These are phyloP conservation scores for Vireo griseus DNA, from an alignment of 2,797 vertebrate species.

Conservation along the genomic window DNA sequence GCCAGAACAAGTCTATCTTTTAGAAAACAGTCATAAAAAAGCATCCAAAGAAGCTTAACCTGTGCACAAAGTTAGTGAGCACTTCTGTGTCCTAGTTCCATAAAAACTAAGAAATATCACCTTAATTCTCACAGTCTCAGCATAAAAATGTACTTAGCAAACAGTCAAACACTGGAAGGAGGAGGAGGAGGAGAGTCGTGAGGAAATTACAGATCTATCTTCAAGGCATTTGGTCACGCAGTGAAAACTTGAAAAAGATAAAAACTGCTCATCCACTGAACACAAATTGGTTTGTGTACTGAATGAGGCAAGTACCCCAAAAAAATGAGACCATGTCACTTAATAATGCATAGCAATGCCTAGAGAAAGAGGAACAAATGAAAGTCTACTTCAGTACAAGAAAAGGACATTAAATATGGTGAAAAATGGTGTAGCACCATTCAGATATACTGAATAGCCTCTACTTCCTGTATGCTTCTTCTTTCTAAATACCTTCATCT, in stretches of 20 bases:
- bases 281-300: not conserved
- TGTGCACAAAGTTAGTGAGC: not conserved
- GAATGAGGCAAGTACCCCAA: not conserved
- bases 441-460: not conserved
- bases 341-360: not conserved
- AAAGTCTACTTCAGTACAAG: not conserved
- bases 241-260: not conserved
- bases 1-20: not conserved
- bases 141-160: not conserved
- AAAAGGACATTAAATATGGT: not conserved
- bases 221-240: not conserved
- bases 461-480: not conserved
- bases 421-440: not conserved
- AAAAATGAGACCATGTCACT: not conserved
- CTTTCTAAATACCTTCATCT: not conserved
- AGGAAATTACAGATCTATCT: not conserved
- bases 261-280: not conserved
- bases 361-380: not conserved
- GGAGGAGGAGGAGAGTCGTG: not conserved
- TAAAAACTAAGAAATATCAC: slow-evolving; percentile 1
- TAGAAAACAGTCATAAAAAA: not conserved
- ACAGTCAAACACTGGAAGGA: not conserved
- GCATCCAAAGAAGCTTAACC: not conserved
- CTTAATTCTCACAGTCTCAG: not conserved
- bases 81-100: not conserved